Base-by-base conservation (phyloP, 2,113 vertebrate genomes). In the Carassius gibelio region DNA sequence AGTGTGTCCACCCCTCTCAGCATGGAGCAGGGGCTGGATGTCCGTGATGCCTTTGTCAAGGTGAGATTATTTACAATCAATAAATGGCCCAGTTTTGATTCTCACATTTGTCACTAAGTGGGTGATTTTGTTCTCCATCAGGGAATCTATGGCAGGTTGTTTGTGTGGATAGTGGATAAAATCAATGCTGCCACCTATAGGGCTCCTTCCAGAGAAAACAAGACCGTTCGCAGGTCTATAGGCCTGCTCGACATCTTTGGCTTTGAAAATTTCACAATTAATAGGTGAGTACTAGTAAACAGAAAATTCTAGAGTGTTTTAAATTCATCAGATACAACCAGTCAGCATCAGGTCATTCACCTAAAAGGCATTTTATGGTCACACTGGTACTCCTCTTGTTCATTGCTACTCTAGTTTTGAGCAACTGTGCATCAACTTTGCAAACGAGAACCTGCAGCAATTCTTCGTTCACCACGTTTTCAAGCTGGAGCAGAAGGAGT, bases 161-260 rank as follows among this genome's bases (percentile, higher is more conserved):
- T 99, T 0, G 97, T 99, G 82, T 99, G 98, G 97, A 99, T 99
- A 0, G 98, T 99, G 91, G 98, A 98, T 89, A 99, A 99, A 95
- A 99, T 99, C 92, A 99, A 99, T 0, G 97, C 96, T 0, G 97
- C 98, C 0, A 99, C 98, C 91, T 99, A 96, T 88, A 97, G 96
- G 85, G 96, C 96, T 9, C 93, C 95, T 0, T 95, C 96, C 83
- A 94, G 93, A 11, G 96, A 97, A 14, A 92, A 96, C 87, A 97
- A 96, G 92, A 90, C 86, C 4, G 52, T 95, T n/a, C 91, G 97
- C 45, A 94, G 96, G 86, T 99, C 96, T 88, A 99, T 99, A 0
- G 98, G 98, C 45, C 96, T 99, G 81, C 93, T 99, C 62, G 98
- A 99, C 90, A 99, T 99, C 89, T 99, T 99, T 34, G 97, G 98